Evolutionary conservation across 2,888 invertebrate species (phyloP), one percentile per base, ranked within the genome.

Genomic region (Philereme vetulata): DNA sequence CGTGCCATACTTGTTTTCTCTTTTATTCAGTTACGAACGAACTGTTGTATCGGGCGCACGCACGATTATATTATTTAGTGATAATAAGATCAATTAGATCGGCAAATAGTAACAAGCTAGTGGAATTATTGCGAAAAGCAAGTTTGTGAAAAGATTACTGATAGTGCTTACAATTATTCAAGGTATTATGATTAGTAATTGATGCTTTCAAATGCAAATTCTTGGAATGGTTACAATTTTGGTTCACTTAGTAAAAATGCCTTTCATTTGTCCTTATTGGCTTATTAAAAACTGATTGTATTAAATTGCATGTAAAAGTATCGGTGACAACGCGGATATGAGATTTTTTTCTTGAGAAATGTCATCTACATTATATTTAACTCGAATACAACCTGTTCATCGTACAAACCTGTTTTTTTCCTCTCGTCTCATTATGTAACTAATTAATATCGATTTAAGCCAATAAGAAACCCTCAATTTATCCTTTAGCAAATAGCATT

Each of bases 1-100:
- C 71, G 71, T 66, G 62, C 62, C 65, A 59, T 56, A 69, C 61
- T 70, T 53, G 52, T 60, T 66, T 60, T 64, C 58, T 56, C 48
- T 49, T 35, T 36, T 51, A 44, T 48, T 56, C 76, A 85, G 85
- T 84, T 71, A 72, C 64, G 66, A 68, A 56, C 60, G 52, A 62
- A 61, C 55, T 66, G 56, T 52, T 53, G 70, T 11, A 58, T 46
- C 9, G 70, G 40, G 46, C 70, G 68, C 76, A 76, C 81, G 83
- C 64, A 35, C 50, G 55, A 56, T 51, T 33, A 60, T 56, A 60
- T 47, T 36, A 62, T 54, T 35, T 42, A 66, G 53, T 66, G 63
- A 58, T 54, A 33, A 40, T 40, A 49, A 45, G 51, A 67, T 55
- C 32, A 69, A 66, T 71, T 66, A 64, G 57, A 70, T 70, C 54